Conservation (phyloP, 92 coral and sea anemone genomes). For the Heliopora coerulea region DNA sequence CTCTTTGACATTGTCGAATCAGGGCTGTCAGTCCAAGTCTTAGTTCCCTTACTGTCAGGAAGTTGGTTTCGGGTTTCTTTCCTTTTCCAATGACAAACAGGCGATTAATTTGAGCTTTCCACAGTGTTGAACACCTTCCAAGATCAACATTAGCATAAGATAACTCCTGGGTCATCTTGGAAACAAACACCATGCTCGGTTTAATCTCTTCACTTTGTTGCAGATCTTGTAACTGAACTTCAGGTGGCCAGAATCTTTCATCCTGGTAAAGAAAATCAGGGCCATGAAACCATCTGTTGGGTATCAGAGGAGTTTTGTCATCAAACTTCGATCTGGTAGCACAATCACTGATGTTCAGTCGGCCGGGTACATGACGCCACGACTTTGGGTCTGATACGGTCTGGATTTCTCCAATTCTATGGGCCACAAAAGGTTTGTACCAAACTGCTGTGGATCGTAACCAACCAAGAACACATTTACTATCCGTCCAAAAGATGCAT, state of each 20-base stretch:
- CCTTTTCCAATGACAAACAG: slow-evolving; percentile 17
- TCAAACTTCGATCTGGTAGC: slow-evolving; percentile 45
- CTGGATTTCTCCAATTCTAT: slow-evolving; percentile 24
- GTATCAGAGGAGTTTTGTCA: background rate
- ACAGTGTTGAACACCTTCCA: slow-evolving; percentile 9
- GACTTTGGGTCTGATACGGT: slow-evolving; percentile 20
- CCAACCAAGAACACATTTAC: slow-evolving; percentile 34
- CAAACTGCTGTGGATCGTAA: slow-evolving; percentile 28
- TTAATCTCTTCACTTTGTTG: slow-evolving; percentile 1
- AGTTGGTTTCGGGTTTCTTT: background rate
- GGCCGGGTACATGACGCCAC: slow-evolving; percentile 36
- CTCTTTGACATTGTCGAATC: slow-evolving; percentile 34
- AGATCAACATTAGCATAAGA: slow-evolving; percentile 5
- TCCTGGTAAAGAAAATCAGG: slow-evolving; percentile 52
- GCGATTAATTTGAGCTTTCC: slow-evolving; percentile 30
- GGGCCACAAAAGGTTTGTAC: slow-evolving; percentile 38
- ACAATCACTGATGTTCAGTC: slow-evolving; percentile 50
- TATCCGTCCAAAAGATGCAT: slow-evolving; percentile 55
- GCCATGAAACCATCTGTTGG: slow-evolving; percentile 51
- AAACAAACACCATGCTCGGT: slow-evolving; percentile 14
- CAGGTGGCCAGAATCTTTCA: slow-evolving; percentile 44
- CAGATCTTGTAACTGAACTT: background rate
- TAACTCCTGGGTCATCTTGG: background rate
- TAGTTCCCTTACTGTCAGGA: slow-evolving; percentile 12
- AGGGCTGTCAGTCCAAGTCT: background rate